Percentiles rank a stretch among this genome's conserved stretches.
These are phyloP conservation scores for Coilia nasus DNA, from an alignment of 2,797 vertebrate species.

Conservation along the genomic window DNA sequence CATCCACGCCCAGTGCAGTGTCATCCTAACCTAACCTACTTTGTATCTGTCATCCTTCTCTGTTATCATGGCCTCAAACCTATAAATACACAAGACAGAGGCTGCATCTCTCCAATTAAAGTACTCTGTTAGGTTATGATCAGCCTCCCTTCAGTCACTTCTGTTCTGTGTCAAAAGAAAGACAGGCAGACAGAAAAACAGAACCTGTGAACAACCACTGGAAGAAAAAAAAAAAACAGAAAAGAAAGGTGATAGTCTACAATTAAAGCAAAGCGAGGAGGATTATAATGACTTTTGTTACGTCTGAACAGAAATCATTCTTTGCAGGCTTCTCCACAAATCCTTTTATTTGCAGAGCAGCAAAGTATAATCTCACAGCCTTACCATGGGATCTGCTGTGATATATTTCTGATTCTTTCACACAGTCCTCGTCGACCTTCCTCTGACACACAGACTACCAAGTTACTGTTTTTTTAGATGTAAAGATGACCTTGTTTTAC, in stretches of 20 bases:
- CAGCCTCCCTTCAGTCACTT: neutral
- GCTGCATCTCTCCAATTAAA: neutral
- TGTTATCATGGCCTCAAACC: constrained; percentile 11
- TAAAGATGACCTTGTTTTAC: neutral
- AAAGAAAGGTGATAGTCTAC: neutral
- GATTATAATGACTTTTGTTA: too few relatives aligned
- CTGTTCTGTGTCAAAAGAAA: neutral
- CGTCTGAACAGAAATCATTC: too few relatives aligned
- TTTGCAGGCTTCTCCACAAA: too few relatives aligned
- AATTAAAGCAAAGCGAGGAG: too few relatives aligned
- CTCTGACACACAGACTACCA: neutral
- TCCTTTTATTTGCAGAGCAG: too few relatives aligned
- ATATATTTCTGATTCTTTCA: neutral
- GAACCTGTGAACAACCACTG: too few relatives aligned
- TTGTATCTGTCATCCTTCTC: neutral
- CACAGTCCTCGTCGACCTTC: neutral
- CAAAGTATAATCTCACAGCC: too few relatives aligned
- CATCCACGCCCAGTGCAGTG: neutral
- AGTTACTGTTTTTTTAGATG: neutral
- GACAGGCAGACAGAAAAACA: too few relatives aligned
- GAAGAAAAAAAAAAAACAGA: neutral
- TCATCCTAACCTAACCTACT: constrained; percentile 17
- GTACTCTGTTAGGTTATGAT: neutral
- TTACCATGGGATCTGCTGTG: too few relatives aligned
- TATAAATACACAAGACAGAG: neutral